These are phyloP conservation scores for Drosophila persimilis DNA, from an alignment of 1,140 invertebrate species.

Conservation along the genomic window DNA sequence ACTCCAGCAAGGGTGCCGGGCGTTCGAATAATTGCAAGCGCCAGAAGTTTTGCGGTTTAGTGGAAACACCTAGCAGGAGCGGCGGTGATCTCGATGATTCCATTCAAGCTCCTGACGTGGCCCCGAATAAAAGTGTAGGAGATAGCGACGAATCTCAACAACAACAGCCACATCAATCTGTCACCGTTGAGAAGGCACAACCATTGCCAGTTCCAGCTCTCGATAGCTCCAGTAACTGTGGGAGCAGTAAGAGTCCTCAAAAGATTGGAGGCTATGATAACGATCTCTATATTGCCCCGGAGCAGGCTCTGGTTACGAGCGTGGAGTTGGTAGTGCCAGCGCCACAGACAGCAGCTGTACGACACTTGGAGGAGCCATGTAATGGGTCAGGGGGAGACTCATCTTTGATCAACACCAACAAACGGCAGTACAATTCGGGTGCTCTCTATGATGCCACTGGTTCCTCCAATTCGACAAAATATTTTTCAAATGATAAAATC, in stretches of 20 bases:
- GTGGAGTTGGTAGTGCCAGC: conserved; percentile 66
- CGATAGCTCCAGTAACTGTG: neutral
- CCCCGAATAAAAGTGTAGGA: neutral
- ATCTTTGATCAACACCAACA: conserved; percentile 9
- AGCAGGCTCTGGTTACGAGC: conserved; percentile 67
- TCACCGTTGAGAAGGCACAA: neutral
- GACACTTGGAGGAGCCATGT: neutral
- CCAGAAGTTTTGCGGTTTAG: conserved; percentile 21
- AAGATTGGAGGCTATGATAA: conserved; percentile 12
- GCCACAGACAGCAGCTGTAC: conserved; percentile 3
- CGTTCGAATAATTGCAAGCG: conserved; percentile 26
- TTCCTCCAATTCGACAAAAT: conserved; percentile 24
- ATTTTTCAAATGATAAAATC: conserved; percentile 51
- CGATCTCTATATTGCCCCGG: conserved; percentile 54
- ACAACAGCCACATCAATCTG: neutral
- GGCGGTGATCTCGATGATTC: conserved; percentile 1
- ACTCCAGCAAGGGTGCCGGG: neutral
- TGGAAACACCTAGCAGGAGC: conserved; percentile 5
- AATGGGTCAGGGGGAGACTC: neutral
- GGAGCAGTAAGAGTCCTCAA: conserved; percentile 10
- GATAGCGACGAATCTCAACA: conserved; percentile 8
- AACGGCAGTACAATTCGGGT: conserved; percentile 27
- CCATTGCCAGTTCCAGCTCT: neutral
- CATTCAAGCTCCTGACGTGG: neutral
- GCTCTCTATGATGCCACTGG: conserved; percentile 24